Conservation (phyloP, 1,140 invertebrate genomes). For the Procambarus virginalis region DNA sequence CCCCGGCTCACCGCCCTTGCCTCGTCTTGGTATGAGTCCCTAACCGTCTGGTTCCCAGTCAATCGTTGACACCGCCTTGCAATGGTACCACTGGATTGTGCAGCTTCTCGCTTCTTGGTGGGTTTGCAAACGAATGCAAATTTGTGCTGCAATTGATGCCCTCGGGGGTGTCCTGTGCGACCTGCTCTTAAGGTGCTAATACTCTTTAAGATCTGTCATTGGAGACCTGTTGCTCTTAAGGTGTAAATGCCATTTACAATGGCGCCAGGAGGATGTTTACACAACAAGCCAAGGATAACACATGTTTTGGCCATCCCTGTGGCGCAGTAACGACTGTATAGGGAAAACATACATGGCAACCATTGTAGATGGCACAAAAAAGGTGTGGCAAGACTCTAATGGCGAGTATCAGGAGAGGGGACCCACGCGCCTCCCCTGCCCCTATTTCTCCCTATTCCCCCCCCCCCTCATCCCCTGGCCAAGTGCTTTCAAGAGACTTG, state of each 20-base stretch:
- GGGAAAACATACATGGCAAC: background rate
- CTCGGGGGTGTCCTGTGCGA: conserved; percentile 18
- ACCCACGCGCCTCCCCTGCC: conserved; percentile 21
- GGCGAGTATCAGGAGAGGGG: background rate
- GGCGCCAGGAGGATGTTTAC: too few species aligned
- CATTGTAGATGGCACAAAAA: background rate
- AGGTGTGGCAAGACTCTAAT: conserved; percentile 11
- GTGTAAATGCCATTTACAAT: too few species aligned
- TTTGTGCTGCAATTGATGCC: conserved; percentile 38
- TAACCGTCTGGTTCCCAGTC: conserved; percentile 20
- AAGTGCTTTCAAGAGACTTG: conserved; percentile 52
- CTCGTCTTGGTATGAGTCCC: too few species aligned
- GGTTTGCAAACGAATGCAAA: conserved; percentile 57
- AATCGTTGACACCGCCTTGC: conserved; percentile 29
- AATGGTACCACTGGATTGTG: conserved; percentile 54
- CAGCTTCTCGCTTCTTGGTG: conserved; percentile 51
- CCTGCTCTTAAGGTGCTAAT: background rate
- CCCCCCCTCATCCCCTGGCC: background rate
- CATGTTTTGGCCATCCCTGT: background rate
- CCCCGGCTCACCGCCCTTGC: background rate
- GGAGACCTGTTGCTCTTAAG: too few species aligned
- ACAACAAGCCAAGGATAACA: too few species aligned
- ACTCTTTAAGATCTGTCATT: background rate
- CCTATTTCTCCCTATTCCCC: background rate
- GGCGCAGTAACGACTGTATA: background rate